Base-by-base conservation (phyloP, 2,113 vertebrate species). In the Pomatostomus ruficeps region DNA sequence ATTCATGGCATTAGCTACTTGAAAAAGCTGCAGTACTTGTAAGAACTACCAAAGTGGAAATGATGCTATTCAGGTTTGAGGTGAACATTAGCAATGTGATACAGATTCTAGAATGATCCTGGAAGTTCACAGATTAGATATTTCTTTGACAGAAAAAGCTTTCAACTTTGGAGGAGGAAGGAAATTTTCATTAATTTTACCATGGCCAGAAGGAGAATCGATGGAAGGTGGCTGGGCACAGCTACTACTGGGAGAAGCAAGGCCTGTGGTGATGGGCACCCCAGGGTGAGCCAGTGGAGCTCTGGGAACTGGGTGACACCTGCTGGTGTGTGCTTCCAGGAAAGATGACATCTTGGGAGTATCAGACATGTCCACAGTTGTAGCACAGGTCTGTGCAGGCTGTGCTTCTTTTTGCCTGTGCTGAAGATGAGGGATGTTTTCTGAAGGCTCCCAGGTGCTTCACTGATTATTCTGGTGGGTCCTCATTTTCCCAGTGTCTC, bases 311-410 rank as follows among this genome's bases (percentile, higher is more conserved):
- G 55, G 12, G 18, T 36, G 23, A 5, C 11, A 24, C 11, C 35
- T 67, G n/a, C 15, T 75, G 35, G 10, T 9, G 7, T 15, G 10
- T 13, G 1, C n/a, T 54, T 67, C 79, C 48, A 76, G 2, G 29
- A 16, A 35, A 18, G 20, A 8, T 51, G 52, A 14, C 0, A 0
- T 46, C 31, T 40, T 8, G 13, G 21, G 54, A 23, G 11, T 21
- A 8, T 26, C 46, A 66, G 45, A 14, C 26, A 25, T 0, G 0
- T 28, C 14, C 1, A 1, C 31, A 11, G 54, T 28, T 2, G 1
- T 11, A 9, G 14, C 1, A 2, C 2, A 9, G 55, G 33, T 59
- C 8, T 6, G 18, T 19, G 45, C 0, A 10, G 48, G 71, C 19
- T 25, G 46, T 35, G 35, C n/a, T 49, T 40, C 19, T 57, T 51